A percentile compares a stretch with the other conserved stretches of the same genome.
Evolutionary conservation across 2,888 invertebrate genomes (phyloP).

Genomic region (Oscheius sp.): DNA sequence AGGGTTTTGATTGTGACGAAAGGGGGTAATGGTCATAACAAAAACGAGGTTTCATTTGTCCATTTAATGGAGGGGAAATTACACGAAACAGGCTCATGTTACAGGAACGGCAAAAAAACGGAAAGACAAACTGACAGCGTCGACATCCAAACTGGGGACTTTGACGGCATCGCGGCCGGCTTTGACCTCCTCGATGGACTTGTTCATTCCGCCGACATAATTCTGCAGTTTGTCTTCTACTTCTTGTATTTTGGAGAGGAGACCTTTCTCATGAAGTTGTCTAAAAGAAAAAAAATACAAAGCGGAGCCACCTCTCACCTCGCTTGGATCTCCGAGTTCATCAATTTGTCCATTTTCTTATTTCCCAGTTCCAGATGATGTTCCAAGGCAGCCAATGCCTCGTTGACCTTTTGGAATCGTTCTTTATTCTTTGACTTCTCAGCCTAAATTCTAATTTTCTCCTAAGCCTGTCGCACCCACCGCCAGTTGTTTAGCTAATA

Average conservation of each 20-base stretch:
- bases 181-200: conserved; percentile 68
- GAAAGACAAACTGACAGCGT: conserved; percentile 57
- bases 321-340: conserved; percentile 55
- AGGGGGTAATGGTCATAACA: no score
- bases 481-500: conserved; percentile 48
- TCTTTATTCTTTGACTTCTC: conserved; percentile 70
- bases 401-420: conserved; percentile 69
- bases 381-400: conserved; percentile 69
- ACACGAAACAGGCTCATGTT: background rate
- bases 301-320: conserved; percentile 30
- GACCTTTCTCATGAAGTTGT: conserved; percentile 71
- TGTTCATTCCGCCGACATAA: conserved; percentile 63
- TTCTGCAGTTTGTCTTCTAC: conserved; percentile 64
- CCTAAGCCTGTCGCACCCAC: conserved; percentile 11
- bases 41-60: background rate
- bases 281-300: conserved; percentile 42
- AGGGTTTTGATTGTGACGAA: background rate
- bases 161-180: conserved; percentile 64
- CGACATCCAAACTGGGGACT: conserved; percentile 67
- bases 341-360: conserved; percentile 69
- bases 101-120: background rate
- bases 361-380: conserved; percentile 69
- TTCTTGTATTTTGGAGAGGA: conserved; percentile 67
- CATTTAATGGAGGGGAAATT: background rate
- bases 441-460: conserved; percentile 31